phyloP scores from a whole-genome alignment of 35 echinoderm and acorn worm genomes.

The Acanthaster planci region DNA sequence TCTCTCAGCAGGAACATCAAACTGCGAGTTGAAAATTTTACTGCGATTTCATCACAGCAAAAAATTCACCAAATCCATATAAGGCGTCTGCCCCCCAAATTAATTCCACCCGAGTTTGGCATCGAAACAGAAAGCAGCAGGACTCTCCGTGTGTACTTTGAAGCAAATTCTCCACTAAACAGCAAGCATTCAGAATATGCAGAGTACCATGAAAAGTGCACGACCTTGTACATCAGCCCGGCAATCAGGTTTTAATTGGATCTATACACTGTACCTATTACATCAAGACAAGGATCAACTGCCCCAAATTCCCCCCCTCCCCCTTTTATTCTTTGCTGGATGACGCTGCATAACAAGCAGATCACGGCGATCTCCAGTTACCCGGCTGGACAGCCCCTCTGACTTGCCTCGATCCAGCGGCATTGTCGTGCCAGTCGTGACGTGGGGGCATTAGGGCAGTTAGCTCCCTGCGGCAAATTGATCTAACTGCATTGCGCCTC shows the following conservation, averaged over 20 bases:
- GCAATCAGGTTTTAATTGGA: conserved; percentile 16
- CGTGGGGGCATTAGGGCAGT: neutral
- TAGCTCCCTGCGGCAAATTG: neutral
- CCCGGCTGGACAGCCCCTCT: neutral
- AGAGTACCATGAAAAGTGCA: neutral
- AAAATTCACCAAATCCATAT: too few species aligned
- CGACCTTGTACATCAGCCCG: neutral
- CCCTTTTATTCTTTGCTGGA: neutral
- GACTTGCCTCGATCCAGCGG: neutral
- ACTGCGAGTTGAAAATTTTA: too few species aligned
- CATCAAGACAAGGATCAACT: neutral
- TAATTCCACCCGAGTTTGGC: too few species aligned
- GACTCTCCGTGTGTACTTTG: too few species aligned
- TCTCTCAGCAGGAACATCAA: too few species aligned
- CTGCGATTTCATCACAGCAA: too few species aligned
- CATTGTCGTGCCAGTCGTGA: neutral
- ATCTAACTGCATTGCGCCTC: neutral
- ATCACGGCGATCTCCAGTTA: too few species aligned
- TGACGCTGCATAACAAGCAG: neutral
- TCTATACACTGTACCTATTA: neutral
- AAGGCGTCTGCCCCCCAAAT: too few species aligned
- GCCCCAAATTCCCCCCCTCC: too few species aligned
- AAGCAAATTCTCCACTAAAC: too few species aligned
- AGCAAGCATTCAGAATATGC: neutral
- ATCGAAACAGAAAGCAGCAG: too few species aligned